These are phyloP conservation scores for Agriopis leucophaearia DNA, from an alignment of 2,888 invertebrate species.

Conservation along the genomic window DNA sequence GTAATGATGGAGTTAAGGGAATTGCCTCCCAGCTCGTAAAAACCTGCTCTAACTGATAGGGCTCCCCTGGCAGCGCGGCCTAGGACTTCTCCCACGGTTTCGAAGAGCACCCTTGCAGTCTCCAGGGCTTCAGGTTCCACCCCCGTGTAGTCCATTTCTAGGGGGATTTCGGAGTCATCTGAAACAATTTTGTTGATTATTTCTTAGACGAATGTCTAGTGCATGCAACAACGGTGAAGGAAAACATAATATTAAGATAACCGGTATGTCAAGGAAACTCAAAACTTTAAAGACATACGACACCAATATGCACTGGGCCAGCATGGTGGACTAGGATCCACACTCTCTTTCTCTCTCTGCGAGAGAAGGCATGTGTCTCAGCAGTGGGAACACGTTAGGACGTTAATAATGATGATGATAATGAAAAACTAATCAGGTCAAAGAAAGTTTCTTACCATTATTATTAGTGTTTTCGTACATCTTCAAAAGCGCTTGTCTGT, in stretches of 20 bases:
- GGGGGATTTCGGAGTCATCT: slow-evolving; percentile 84
- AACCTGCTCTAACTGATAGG: slow-evolving; percentile 89
- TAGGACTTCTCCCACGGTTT: slow-evolving; percentile 91
- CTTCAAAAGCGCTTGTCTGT: slow-evolving; percentile 91
- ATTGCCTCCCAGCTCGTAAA: slow-evolving; percentile 95
- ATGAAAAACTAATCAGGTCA: not conserved
- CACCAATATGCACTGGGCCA: no score
- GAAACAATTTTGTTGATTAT: slow-evolving; percentile 18
- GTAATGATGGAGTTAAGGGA: slow-evolving; percentile 95
- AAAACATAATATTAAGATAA: no score
- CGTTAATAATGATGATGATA: no score
- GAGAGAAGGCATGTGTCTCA: no score
- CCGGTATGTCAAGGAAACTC: no score
- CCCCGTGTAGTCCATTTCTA: slow-evolving; percentile 89
- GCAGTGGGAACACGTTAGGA: no score
- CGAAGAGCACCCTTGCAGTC: slow-evolving; percentile 90
- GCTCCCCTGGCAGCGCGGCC: slow-evolving; percentile 88
- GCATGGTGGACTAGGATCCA: no score
- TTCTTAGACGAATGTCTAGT: not conserved
- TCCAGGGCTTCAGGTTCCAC: slow-evolving; percentile 86
- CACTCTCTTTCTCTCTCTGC: no score
- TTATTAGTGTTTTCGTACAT: slow-evolving; percentile 91
- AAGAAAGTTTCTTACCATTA: slow-evolving; percentile 80
- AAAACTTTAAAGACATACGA: no score
- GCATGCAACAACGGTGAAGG: no score